Base-by-base conservation (phyloP, 2,888 invertebrate species). In the Dascillus cervinus region DNA sequence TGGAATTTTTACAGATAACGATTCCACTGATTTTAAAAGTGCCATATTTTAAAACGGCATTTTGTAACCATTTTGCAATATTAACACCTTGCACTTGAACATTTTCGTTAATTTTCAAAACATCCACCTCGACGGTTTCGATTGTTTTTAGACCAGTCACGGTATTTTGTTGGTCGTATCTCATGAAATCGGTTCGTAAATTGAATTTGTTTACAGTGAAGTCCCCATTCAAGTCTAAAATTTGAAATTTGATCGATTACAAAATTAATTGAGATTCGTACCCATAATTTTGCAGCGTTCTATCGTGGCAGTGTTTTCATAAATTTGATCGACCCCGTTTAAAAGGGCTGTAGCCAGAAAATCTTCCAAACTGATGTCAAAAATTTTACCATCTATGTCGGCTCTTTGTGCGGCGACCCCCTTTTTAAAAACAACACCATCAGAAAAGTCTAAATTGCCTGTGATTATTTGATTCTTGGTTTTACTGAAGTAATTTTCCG, bases 401-500 rank as follows among this genome's bases (percentile, higher is more conserved):
- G 68, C 49, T 23, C 47, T 35, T 11, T 58, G 51, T 3, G 60
- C 57, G n/a, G 47, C 40, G 8, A 70, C 29, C 32, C 57, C 53
- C 5, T 56, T 52, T 26, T 51, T 44, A 39, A 69, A 66, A 32
- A 56, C 46, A 21, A 66, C 55, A 22, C 55, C 55, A 40, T 62
- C 60, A 3, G 59, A 43, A 41, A 76, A 70, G 19, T 56, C 46
- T 37, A 72, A 56, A 25, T 56, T 53, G 5, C 64, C 62, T 3
- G 52, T 45, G 15, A 75, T 56, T 9, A 51, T 56, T 59, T 75
- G 75, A 13, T 64, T 48, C 31, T 56, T 61, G 3, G 67, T 60
- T 47, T 66, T 68, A 46, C 73, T 73, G 25, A 77, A 63, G 39
- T 73, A 73, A 47, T 69, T 67, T 9, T 65, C 47, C 10, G 61